These are phyloP conservation scores for Cantharis flavilabris DNA, from an alignment of 2,888 invertebrate genomes.

Conservation along the genomic window DNA sequence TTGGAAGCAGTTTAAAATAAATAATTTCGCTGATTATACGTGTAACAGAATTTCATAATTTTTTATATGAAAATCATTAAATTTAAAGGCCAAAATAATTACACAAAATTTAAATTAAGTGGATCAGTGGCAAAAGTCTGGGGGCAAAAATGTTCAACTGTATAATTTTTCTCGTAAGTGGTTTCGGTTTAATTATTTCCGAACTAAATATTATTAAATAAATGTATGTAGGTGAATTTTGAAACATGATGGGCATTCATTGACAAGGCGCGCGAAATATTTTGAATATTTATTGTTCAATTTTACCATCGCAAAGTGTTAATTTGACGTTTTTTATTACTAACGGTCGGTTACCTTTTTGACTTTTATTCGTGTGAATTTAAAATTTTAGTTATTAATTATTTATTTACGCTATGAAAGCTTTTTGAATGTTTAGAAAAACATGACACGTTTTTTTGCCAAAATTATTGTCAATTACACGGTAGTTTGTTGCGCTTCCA, in stretches of 20 bases:
- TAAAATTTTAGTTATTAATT: background rate
- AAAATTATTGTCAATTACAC: background rate
- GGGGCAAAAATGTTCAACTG: background rate
- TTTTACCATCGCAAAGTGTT: background rate
- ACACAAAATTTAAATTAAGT: background rate
- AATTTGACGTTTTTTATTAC: background rate
- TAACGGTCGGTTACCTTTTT: background rate
- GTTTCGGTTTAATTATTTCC: background rate
- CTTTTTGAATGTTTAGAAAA: background rate
- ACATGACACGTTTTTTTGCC: background rate
- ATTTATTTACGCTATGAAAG: background rate
- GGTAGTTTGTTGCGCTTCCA: background rate
- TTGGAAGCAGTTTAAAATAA: background rate
- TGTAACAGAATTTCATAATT: background rate
- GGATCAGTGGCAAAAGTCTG: background rate
- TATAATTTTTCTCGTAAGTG: background rate
- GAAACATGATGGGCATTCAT: background rate
- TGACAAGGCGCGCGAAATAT: background rate
- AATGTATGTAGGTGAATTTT: background rate
- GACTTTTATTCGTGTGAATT: background rate
- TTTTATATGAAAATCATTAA: background rate
- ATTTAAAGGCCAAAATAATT: background rate
- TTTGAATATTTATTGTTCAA: background rate
- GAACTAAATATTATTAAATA: background rate
- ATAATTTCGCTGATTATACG: background rate